These are phyloP conservation scores for Micoletzkya japonica DNA, from an alignment of 2,888 invertebrate genomes.

Conservation along the genomic window DNA sequence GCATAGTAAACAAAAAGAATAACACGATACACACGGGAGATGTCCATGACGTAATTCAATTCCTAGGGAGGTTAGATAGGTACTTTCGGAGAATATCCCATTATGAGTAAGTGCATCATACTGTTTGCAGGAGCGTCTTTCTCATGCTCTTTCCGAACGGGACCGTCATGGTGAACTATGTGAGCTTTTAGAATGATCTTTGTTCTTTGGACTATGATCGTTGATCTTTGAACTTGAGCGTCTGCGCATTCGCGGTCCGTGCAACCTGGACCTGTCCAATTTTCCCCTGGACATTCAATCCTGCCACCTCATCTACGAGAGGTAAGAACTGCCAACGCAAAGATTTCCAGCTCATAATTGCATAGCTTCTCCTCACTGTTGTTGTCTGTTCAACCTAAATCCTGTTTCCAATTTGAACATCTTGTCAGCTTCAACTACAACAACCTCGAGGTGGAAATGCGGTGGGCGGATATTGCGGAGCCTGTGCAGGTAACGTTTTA, in stretches of 20 bases:
- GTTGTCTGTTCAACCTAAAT: background rate
- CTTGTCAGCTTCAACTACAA: constrained; percentile 49
- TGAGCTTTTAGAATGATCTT: constrained; percentile 11
- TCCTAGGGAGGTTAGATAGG: no score
- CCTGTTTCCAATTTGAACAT: background rate
- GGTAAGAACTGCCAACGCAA: constrained; percentile 29
- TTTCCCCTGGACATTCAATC: constrained; percentile 49
- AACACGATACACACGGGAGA: no score
- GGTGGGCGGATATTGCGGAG: constrained; percentile 41
- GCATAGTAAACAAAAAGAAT: no score
- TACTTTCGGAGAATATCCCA: no score
- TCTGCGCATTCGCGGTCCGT: constrained; percentile 49
- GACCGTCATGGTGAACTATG: constrained; percentile 53
- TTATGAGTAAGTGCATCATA: no score
- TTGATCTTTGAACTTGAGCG: constrained; percentile 23
- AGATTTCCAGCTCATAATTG: background rate
- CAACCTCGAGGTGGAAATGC: constrained; percentile 50
- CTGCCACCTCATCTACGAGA: constrained; percentile 48
- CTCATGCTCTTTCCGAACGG: constrained; percentile 56
- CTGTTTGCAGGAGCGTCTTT: constrained; percentile 42
- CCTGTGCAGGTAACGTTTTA: constrained; percentile 34
- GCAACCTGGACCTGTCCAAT: constrained; percentile 44
- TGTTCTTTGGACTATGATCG: background rate
- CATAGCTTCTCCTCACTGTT: background rate
- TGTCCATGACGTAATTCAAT: no score